These are phyloP conservation scores for Siphlonurus alternatus DNA, from an alignment of 2,888 invertebrate genomes.

Conservation along the genomic window DNA sequence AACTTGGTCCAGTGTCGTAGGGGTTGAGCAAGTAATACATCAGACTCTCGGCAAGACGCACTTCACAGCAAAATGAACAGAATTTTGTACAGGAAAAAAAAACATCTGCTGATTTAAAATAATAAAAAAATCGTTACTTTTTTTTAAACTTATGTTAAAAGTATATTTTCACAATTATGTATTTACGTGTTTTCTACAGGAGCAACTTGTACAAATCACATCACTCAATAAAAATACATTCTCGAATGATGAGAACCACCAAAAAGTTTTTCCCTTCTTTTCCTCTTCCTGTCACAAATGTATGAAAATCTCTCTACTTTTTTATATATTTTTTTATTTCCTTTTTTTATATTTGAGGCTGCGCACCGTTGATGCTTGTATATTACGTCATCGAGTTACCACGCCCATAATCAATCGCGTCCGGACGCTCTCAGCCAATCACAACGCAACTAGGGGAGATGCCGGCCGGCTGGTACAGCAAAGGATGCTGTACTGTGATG, in stretches of 20 bases:
- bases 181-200: not conserved
- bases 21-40: not conserved
- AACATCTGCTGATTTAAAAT: too few species aligned
- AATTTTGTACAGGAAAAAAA: too few species aligned
- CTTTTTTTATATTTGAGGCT: slow-evolving; percentile 2
- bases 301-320: slow-evolving; percentile 1
- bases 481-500: not conserved
- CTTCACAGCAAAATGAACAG: not conserved
- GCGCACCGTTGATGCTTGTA: slow-evolving; percentile 1
- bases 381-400: not conserved
- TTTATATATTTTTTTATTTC: not conserved
- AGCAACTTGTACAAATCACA: not conserved
- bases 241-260: not conserved
- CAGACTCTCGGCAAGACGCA: not conserved
- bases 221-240: not conserved
- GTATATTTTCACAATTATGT: not conserved
- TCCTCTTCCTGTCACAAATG: slow-evolving; percentile 1
- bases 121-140: too few species aligned
- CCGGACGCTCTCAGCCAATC: not conserved
- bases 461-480: not conserved
- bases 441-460: not conserved
- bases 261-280: not conserved
- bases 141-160: not conserved
- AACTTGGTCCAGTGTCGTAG: not conserved
- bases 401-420: slow-evolving; percentile 2